Evolutionary conservation across 2,888 invertebrate genomes (phyloP).

Genomic region (Cephus pulcher): DNA sequence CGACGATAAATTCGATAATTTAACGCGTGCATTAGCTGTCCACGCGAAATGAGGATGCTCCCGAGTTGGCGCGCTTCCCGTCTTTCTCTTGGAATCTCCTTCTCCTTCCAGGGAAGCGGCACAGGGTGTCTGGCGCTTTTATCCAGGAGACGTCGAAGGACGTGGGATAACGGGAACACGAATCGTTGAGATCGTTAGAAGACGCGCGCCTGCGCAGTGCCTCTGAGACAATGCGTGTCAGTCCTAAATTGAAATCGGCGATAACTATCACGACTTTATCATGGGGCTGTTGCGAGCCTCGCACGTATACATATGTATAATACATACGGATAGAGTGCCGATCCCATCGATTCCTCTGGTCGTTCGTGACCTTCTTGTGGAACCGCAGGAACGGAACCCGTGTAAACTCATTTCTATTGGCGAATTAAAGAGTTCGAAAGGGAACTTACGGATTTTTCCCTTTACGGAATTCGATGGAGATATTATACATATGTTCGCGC

Average conservation of each 20-base stretch:
- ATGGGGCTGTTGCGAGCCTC: background rate
- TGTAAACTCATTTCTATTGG: too few species aligned
- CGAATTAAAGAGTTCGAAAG: too few species aligned
- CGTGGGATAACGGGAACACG: background rate
- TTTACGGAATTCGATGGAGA: background rate
- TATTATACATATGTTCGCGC: too few species aligned
- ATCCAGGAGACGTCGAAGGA: background rate
- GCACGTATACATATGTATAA: background rate
- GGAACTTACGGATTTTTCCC: too few species aligned
- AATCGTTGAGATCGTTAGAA: background rate
- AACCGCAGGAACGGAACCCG: too few species aligned
- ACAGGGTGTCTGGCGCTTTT: too few species aligned
- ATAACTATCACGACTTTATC: too few species aligned
- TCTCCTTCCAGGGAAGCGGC: too few species aligned
- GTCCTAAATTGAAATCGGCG: background rate
- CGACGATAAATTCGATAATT: slow-evolving; percentile 57
- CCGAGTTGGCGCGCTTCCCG: too few species aligned
- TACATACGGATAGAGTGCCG: background rate
- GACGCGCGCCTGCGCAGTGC: background rate
- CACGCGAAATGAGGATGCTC: slow-evolving; percentile 10
- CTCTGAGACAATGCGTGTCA: background rate
- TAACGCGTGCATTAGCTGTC: slow-evolving; percentile 41
- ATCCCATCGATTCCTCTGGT: background rate
- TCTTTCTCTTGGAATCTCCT: too few species aligned
- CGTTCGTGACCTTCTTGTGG: background rate